Conservation (phyloP, 1,140 invertebrate species). For the Drosophila pseudoobscura region DNA sequence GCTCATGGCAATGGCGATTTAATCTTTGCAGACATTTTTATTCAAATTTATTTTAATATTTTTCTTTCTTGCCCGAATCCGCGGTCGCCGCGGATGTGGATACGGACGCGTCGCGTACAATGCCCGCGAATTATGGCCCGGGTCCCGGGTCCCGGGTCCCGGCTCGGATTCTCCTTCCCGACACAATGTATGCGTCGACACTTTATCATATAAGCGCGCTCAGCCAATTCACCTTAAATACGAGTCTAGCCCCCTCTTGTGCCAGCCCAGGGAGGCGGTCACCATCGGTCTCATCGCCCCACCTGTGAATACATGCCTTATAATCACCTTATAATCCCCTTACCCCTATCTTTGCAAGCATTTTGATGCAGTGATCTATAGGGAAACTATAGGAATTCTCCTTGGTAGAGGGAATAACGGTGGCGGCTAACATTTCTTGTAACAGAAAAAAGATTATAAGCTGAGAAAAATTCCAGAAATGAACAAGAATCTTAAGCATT, state of each 20-base stretch:
- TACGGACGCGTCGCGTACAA: conserved; percentile 26
- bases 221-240: conserved; percentile 19
- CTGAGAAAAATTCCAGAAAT: too few relatives aligned
- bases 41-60: conserved; percentile 80
- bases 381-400: too few relatives aligned
- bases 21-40: conserved; percentile 80
- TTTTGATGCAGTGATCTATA: too few relatives aligned
- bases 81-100: not conserved
- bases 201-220: conserved; percentile 27
- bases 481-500: too few relatives aligned
- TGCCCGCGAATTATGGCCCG: conserved; percentile 47
- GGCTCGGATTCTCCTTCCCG: not conserved
- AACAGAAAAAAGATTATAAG: too few relatives aligned
- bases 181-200: conserved; percentile 9
- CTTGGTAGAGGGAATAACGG: too few relatives aligned
- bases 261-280: not conserved
- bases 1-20: conserved; percentile 77
- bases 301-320: not conserved
- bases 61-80: conserved; percentile 13
- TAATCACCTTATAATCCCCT: not conserved
- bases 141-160: conserved; percentile 24
- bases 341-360: too few relatives aligned
- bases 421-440: too few relatives aligned
- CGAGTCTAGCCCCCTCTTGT: conserved; percentile 1
- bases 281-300: not conserved